A percentile compares a stretch with the other conserved stretches of the same genome.
Evolutionary conservation across 2,113 vertebrate genomes (phyloP).

Genomic region (Poecile atricapillus): DNA sequence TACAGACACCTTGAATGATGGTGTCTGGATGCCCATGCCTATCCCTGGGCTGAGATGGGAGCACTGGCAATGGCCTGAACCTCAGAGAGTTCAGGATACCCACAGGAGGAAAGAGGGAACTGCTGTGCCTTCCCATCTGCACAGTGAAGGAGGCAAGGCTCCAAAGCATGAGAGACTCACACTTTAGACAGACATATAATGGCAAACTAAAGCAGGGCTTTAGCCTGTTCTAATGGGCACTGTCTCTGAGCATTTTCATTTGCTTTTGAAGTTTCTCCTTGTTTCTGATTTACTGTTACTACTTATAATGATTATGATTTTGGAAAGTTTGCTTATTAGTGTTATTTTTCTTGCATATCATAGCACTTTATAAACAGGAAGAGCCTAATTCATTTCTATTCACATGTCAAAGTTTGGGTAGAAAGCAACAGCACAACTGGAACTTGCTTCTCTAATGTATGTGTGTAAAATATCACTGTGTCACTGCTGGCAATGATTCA

Average conservation of each 20-base stretch:
- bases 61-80: not conserved
- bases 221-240: not conserved
- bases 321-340: not conserved
- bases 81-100: not conserved
- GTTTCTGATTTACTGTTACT: not conserved
- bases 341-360: not conserved
- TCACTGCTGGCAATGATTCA: not conserved
- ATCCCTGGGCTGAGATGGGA: not conserved
- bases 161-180: not conserved
- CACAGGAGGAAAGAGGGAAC: not conserved
- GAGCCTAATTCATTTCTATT: not conserved
- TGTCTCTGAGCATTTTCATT: not conserved
- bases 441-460: not conserved
- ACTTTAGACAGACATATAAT: not conserved
- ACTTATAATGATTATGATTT: not conserved
- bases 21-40: not conserved
- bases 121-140: not conserved
- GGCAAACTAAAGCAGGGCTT: not conserved
- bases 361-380: not conserved
- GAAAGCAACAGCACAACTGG: not conserved
- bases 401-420: not conserved
- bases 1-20: rapidly evolving
- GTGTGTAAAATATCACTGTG: not conserved
- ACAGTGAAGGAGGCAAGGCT: not conserved
- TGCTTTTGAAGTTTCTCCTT: not conserved